Evolutionary conservation across 30 jellyfish, hydroid and myxozoan species (phyloP), one percentile per base, ranked within the genome.

Genomic region (Catostylus mosaicus): DNA sequence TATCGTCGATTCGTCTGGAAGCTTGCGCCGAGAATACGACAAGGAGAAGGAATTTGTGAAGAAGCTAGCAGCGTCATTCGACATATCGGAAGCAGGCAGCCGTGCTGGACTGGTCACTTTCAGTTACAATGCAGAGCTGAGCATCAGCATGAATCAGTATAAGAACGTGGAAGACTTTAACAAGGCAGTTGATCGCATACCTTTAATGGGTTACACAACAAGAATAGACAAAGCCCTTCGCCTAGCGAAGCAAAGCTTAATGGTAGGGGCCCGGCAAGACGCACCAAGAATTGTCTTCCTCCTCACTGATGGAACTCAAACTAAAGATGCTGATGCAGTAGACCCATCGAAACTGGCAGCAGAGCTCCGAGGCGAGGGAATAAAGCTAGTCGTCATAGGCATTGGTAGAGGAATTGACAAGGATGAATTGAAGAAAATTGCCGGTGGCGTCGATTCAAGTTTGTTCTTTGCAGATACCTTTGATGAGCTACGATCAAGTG

Each of bases 1-100:
- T 96, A 68, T 92, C 1, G 86, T 92, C 73, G 98, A 92, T 84
- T 92, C 98, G 29, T 92, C 98, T 75, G 98, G 98, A 52, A 92
- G 98, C 51, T 77, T 92, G 70, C 71, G 90, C 52, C 87, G 89
- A 14, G 90, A 92, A 14, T 92, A 85, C 65, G 61, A 27, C 65
- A 92, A 86, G 60, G 98, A 92, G 70, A 92, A 92, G 71, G 85
- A 92, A 57, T 92, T 92, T 37, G 95, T 92, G 82, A 92, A 87
- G 35, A 70, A 24, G 18, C 38, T 87, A 51, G 97, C 97, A 36
- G 77, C 36, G 32, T 35, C 96, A 33, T 92, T 92, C 60, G 96
- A 78, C 18, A 70, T 92, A 27, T 59, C 92, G 47, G 84, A 73
- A 20, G 72, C 90, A 5, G 97, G 97, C 23, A 72, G 96, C 67